Evolutionary conservation across 2,797 vertebrate species (phyloP), one percentile per base, ranked within the genome.

Genomic region (Dallia pectoralis): DNA sequence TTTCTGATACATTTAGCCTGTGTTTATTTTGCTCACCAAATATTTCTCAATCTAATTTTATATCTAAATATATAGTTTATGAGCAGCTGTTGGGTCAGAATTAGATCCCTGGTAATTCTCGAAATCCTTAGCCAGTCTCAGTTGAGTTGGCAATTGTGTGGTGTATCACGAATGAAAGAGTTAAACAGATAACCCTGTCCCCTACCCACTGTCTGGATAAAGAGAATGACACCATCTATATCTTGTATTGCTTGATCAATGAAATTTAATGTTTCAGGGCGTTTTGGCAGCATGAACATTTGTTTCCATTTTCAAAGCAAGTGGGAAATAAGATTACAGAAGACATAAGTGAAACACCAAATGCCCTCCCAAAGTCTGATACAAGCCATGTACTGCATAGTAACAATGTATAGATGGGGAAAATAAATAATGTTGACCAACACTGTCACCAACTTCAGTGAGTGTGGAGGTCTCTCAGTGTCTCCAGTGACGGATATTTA

Each of bases 31-130:
- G 69, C 75, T 77, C 77, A 78, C 85, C 81, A 91, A 90, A 91
- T 91, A 89, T 77, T 70, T 81, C 87, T 81, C 87, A 71, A 78
- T 89, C 84, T 87, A 88, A 90, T 89, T 86, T 91, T 86, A 88
- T 87, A 90, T 91, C 81, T 77, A 76, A 77, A 83, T 83, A 85
- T 86, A 64, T 77, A 61, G 72, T 82, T 83, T 84, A 79, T 81
- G 75, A 88, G 83, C 79, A 73, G 84, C 81, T 87, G 82, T 72
- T 87, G 82, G 72, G 81, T 70, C 79, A 82, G 88, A 84, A 86
- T 93, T 85, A 90, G 86, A 82, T 4, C 30, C 4, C n/a, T 76
- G 80, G 76, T 91, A 91, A 92, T 92, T 75, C 89, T 85, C 76
- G 90, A 89, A 93, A 90, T 29, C 91, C 91, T 88, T 61, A 79